Evolutionary conservation across 1,140 invertebrate genomes (phyloP).

Genomic region (Macrotrachela quadricornifera): DNA sequence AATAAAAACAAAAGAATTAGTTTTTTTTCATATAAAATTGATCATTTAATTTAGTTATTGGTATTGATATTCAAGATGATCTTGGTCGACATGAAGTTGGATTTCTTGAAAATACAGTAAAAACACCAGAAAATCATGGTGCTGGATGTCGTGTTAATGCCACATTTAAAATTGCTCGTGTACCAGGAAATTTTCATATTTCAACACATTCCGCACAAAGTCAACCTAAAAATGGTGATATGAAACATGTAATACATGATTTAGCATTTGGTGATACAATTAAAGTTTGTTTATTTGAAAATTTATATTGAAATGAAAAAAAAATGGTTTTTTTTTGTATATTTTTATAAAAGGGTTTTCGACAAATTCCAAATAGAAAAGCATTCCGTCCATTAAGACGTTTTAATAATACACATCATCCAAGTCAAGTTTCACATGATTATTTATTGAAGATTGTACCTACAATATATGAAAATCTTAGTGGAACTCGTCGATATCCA

Average conservation of each 20-base stretch:
- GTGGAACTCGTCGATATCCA: conserved; percentile 26
- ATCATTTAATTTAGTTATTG: too few relatives aligned
- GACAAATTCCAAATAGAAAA: too few relatives aligned
- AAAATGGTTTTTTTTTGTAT: too few relatives aligned
- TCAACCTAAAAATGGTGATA: conserved; percentile 37
- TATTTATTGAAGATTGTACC: conserved; percentile 43
- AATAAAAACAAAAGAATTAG: conserved; percentile 4
- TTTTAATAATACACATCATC: too few relatives aligned
- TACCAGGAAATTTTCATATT: conserved; percentile 42
- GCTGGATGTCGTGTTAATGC: conserved; percentile 39
- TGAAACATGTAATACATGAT: conserved; percentile 38
- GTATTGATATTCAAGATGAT: conserved; percentile 43
- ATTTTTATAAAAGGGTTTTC: too few relatives aligned
- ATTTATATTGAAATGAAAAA: too few relatives aligned
- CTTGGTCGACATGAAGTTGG: conserved; percentile 43
- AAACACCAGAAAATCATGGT: conserved; percentile 26
- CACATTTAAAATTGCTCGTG: conserved; percentile 38
- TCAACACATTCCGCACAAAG: conserved; percentile 38
- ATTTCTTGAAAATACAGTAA: conserved; percentile 38
- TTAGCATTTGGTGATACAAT: conserved; percentile 33
- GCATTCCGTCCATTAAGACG: too few relatives aligned
- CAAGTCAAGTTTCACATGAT: conserved; percentile 34
- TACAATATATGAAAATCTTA: conserved; percentile 35
- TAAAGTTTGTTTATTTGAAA: too few relatives aligned
- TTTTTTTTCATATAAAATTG: neutral